Evolutionary conservation across 2,113 vertebrate species (phyloP).

Genomic region (Nyctereutes procyonoides): DNA sequence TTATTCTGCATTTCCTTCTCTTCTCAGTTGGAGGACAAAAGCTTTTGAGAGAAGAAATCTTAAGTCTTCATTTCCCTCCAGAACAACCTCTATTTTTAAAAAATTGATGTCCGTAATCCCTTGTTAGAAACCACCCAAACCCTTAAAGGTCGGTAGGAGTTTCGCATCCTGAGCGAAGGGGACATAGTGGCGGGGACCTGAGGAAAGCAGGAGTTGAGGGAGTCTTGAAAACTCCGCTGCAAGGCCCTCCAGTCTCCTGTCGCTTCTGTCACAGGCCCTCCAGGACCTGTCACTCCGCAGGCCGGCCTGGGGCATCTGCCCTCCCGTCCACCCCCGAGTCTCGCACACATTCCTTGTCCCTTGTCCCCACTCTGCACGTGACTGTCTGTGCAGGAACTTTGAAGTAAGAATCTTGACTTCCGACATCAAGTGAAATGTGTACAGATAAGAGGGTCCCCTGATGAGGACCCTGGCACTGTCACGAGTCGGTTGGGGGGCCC

Average conservation of each 20-base stretch:
- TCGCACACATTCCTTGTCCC: not conserved
- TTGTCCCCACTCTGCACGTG: not conserved
- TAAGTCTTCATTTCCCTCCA: not conserved
- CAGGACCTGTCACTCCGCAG: not conserved
- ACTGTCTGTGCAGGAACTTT: not conserved
- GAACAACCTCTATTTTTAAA: not conserved
- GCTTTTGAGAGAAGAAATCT: not conserved
- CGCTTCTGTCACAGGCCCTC: no score
- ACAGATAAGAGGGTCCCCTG: not conserved
- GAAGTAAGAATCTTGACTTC: not conserved
- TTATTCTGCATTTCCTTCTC: not conserved
- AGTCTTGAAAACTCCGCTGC: not conserved
- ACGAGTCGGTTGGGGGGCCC: not conserved
- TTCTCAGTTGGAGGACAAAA: not conserved
- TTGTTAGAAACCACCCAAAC: constrained; percentile 14
- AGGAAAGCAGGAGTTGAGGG: not conserved
- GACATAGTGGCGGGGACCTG: not conserved
- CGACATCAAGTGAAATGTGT: not conserved
- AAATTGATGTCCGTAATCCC: not conserved
- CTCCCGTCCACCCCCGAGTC: no score
- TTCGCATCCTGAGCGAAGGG: not conserved
- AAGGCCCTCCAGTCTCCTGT: not conserved
- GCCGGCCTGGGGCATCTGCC: not conserved
- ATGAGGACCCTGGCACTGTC: not conserved
- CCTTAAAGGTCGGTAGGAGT: not conserved